Evolutionary conservation across 2,888 invertebrate species (phyloP), one percentile per base, ranked within the genome.

Genomic region (Drosophila melanosoma): DNA sequence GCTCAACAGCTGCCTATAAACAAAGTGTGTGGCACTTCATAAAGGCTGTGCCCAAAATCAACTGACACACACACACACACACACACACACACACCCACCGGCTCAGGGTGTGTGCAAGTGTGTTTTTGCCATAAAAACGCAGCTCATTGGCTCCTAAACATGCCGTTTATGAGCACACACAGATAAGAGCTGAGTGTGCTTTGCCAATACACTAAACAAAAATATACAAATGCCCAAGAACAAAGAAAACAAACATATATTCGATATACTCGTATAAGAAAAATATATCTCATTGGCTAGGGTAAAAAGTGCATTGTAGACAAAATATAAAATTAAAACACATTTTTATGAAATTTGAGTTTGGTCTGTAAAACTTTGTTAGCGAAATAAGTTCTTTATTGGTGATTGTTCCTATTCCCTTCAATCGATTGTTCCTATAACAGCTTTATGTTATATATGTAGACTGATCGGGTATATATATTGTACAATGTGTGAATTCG

Each of bases 111-210:
- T 51, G 20, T 52, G 57, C n/a, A n/a, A 40, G 59, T 49, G 23
- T 40, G 36, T 32, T 38, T 12, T 63, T 23, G 36, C 23, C 74
- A 84, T 87, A 84, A 83, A 83, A 82, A 72, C 71, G 73, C 83
- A 85, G 83, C 69, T 85, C 87, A 87, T 83, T 83, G 71, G 78
- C 71, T 62, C 51, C 78, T 87, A 82, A 85, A 85, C 71, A 81
- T 79, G 65, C 58, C 72, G 72, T 81, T 82, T 73, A 82, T 76
- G 76, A 64, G 63, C 35, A 35, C 20, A 54, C 54, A 78, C 51
- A 64, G 23, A 59, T 23, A 38, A 51, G 1, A 10, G 42, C 7
- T 42, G 52, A 33, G 12, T 32, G 52, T 20, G 33, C 29, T 17
- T 26, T 3, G 49, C 26, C 10, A 17, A 5, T 49, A 49, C 49